A percentile compares a stretch with the other conserved stretches of the same genome.
These are phyloP conservation scores for Eulacestoma nigropectus DNA, from an alignment of 2,113 vertebrate genomes.

Conservation along the genomic window DNA sequence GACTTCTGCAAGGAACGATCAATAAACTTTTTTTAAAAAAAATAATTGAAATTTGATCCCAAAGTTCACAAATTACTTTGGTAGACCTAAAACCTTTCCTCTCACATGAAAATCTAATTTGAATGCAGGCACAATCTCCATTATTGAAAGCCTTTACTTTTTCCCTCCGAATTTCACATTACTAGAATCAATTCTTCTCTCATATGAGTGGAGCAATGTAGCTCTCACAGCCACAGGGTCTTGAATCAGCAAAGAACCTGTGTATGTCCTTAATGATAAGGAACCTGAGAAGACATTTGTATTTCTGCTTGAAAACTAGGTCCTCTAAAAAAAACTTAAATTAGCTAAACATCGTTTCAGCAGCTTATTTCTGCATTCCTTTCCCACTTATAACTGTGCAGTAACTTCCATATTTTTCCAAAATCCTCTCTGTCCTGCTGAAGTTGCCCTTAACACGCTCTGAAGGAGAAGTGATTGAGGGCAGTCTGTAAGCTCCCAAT, in stretches of 20 bases:
- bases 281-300: background rate
- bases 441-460: fast-evolving
- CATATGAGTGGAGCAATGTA: background rate
- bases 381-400: background rate
- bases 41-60: background rate
- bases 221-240: background rate
- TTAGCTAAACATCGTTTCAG: background rate
- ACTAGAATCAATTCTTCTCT: background rate
- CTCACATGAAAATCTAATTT: background rate
- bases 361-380: background rate
- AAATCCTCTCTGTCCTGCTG: background rate
- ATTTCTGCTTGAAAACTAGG: background rate
- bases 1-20: background rate
- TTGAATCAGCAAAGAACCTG: background rate
- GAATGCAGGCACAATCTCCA: background rate
- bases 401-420: background rate
- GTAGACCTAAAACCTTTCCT: background rate
- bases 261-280: background rate
- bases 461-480: background rate
- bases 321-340: background rate
- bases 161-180: background rate
- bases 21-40: background rate
- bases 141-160: background rate
- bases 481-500: fast-evolving
- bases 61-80: background rate